phyloP scores from a whole-genome alignment of 2,113 vertebrate species.

The Actenoides hombroni region DNA sequence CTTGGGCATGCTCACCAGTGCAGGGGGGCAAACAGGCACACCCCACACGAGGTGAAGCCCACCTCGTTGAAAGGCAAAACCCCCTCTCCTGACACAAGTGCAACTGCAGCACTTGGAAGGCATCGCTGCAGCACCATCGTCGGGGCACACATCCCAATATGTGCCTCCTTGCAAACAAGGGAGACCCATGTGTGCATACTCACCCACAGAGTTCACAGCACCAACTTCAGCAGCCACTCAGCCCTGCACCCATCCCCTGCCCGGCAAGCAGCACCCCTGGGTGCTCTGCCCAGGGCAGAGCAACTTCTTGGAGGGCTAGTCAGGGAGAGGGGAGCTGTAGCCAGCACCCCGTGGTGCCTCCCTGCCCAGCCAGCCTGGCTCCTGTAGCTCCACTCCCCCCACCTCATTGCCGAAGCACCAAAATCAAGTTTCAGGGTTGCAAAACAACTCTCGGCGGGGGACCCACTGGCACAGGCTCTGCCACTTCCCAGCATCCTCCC shows the following conservation, averaged over 20 bases:
- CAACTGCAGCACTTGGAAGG: constrained; percentile 1
- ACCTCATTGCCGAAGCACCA: not conserved
- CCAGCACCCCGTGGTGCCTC: not conserved
- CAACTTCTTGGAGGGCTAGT: not conserved
- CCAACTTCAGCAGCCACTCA: not conserved
- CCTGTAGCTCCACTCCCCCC: not conserved
- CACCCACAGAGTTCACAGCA: not conserved
- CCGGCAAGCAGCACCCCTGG: not conserved
- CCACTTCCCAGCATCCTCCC: not conserved
- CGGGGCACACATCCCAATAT: not conserved
- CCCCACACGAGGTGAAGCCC: not conserved
- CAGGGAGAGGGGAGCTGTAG: not conserved
- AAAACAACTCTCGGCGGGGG: not conserved
- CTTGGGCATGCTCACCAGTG: rapidly evolving
- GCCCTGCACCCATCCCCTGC: not conserved
- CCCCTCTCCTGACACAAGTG: not conserved
- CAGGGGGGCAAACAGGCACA: not conserved
- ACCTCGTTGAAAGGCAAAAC: not conserved
- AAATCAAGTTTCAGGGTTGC: not conserved
- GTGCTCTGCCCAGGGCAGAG: not conserved
- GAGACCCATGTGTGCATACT: rapidly evolving
- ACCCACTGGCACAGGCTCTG: not conserved
- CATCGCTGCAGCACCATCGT: not conserved
- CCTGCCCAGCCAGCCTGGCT: not conserved
- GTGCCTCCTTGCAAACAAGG: not conserved